Evolutionary conservation across 2,113 vertebrate genomes (phyloP).

Genomic region (Chlorodrepanis virens): DNA sequence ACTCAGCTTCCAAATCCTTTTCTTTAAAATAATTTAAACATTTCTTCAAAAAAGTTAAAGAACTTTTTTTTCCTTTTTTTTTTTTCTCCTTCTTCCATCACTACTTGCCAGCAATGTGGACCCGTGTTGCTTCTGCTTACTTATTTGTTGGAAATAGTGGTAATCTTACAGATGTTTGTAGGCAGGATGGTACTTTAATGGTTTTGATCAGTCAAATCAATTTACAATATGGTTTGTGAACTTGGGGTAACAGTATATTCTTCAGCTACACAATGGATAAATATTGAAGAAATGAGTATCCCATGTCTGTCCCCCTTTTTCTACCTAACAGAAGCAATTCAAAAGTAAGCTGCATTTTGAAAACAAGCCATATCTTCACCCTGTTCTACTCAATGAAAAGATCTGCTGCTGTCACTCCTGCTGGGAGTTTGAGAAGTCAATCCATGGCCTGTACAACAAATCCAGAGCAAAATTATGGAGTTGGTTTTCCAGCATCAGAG

Average conservation of each 20-base stretch:
- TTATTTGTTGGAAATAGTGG: not conserved
- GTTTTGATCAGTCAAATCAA: not conserved
- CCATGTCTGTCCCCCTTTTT: not conserved
- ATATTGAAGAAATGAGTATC: not conserved
- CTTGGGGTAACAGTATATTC: not conserved
- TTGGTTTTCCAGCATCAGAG: not conserved
- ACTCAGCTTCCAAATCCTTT: constrained; percentile 8
- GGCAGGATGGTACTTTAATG: not conserved
- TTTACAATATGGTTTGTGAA: not conserved
- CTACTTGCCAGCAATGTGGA: not conserved
- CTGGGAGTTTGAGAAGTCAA: not conserved
- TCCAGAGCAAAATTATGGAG: not conserved
- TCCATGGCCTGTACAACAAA: not conserved
- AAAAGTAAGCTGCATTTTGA: not conserved
- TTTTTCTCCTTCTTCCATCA: not conserved
- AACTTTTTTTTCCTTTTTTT: not conserved
- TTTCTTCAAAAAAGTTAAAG: not conserved
- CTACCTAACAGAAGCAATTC: not conserved
- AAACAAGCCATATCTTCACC: not conserved
- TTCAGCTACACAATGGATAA: not conserved
- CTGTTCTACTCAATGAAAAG: not conserved
- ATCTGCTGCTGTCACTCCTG: not conserved
- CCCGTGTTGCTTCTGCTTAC: not conserved
- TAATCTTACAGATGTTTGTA: not conserved
- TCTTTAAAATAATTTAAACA: constrained; percentile 21